Conservation (phyloP, 2,888 invertebrate species). For the Alloscopus bannaensis region DNA sequence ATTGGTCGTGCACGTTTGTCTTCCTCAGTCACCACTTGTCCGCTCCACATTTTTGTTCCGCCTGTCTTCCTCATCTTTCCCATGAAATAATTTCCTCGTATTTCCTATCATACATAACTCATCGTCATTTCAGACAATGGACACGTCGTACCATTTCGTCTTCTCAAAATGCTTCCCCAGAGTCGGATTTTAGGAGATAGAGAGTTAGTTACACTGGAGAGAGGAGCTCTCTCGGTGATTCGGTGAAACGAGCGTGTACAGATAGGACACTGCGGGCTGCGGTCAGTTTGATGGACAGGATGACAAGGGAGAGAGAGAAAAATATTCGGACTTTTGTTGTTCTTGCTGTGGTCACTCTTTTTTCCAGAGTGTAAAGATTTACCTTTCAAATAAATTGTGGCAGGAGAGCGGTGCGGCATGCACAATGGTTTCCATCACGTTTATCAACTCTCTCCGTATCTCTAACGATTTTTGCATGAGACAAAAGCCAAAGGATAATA, state of each 20-base stretch:
- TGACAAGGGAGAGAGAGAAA: neutral
- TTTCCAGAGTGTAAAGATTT: no score
- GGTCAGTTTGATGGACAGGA: conserved; percentile 50
- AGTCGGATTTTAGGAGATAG: neutral
- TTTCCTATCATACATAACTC: neutral
- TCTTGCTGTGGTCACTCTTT: conserved; percentile 61
- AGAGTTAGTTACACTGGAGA: no score
- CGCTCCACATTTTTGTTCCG: conserved; percentile 2
- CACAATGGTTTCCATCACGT: no score
- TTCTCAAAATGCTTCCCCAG: conserved; percentile 9
- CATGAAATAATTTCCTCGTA: conserved; percentile 8
- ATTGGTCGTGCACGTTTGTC: neutral
- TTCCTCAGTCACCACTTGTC: neutral
- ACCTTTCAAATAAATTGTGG: conserved; percentile 8
- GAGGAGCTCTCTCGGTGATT: no score
- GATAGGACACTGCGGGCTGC: neutral
- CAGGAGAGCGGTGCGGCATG: no score
- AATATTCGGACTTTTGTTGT: conserved; percentile 44
- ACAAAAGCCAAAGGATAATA: no score
- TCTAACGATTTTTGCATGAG: no score
- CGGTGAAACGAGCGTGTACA: no score
- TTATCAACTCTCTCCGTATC: no score
- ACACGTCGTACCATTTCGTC: neutral
- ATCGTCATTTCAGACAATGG: neutral
- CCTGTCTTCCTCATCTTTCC: conserved; percentile 15